These are phyloP conservation scores for Glaucidium brasilianum DNA, from an alignment of 2,113 vertebrate species.

Conservation along the genomic window DNA sequence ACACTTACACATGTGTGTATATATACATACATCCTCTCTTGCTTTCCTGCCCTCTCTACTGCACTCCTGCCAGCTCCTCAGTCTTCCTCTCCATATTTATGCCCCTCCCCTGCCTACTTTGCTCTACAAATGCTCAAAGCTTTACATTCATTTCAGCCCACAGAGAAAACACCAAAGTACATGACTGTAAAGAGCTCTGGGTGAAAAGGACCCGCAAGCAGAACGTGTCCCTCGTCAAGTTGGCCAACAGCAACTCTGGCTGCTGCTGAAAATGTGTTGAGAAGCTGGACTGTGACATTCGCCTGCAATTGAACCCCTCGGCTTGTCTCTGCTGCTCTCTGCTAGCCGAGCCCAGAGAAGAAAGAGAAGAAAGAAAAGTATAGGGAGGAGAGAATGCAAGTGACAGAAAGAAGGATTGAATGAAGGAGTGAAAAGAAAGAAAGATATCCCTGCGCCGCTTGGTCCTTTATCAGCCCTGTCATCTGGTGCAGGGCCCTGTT, in stretches of 20 bases:
- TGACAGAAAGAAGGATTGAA: slow-evolving; percentile 64
- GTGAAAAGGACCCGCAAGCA: neutral
- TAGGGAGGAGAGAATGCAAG: slow-evolving; percentile 25
- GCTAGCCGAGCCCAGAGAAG: neutral
- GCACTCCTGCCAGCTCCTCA: neutral
- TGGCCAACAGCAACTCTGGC: neutral
- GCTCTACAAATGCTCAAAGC: neutral
- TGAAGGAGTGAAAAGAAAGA: slow-evolving; percentile 61
- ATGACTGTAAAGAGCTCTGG: neutral
- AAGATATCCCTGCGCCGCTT: slow-evolving; percentile 54
- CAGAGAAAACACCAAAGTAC: neutral
- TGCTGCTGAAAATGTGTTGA: neutral
- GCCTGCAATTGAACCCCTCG: slow-evolving; percentile 16
- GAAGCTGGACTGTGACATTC: slow-evolving; percentile 34
- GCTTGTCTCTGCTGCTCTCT: neutral
- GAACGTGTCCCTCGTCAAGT: neutral
- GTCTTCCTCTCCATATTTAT: neutral
- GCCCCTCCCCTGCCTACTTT: neutral
- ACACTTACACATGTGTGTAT: too few relatives aligned
- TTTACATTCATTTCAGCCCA: neutral
- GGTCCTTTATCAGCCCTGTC: slow-evolving; percentile 73
- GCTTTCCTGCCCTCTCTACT: neutral
- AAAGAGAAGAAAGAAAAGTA: slow-evolving; percentile 51
- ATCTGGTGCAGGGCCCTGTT: slow-evolving; percentile 50
- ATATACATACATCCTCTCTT: neutral